Conservation (phyloP, 2,113 vertebrate species). For the Kryptolebias marmoratus region DNA sequence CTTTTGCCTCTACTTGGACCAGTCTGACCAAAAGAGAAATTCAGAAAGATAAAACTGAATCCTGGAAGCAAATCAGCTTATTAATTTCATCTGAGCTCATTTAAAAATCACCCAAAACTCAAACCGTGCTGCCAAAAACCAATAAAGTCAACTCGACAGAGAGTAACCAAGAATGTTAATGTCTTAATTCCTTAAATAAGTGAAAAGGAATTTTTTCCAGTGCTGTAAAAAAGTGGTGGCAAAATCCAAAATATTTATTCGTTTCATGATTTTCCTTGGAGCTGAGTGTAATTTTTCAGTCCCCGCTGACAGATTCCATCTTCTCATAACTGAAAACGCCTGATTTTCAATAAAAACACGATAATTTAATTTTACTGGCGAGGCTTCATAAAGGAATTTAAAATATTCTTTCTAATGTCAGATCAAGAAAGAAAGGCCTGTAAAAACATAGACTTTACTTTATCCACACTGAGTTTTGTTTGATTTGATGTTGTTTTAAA, state of each 20-base stretch:
- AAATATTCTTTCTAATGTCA: background rate
- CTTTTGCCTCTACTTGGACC: slow-evolving; percentile 20
- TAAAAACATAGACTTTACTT: background rate
- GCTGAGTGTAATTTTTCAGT: background rate
- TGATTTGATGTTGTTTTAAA: background rate
- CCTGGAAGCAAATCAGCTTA: background rate
- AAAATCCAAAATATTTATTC: background rate
- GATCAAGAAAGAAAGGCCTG: background rate
- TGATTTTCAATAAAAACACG: background rate
- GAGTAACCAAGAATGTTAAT: background rate
- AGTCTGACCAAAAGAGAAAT: slow-evolving; percentile 5
- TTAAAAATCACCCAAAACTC: background rate
- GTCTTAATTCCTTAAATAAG: slow-evolving; percentile 1
- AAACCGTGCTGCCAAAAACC: background rate
- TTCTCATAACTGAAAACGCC: background rate
- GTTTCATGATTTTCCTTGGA: background rate
- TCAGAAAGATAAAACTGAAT: background rate
- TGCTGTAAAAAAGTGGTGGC: background rate
- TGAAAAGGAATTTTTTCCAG: background rate
- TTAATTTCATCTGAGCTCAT: slow-evolving; percentile 14
- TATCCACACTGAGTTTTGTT: background rate
- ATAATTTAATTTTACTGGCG: background rate
- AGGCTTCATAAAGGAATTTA: background rate
- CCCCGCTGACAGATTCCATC: background rate
- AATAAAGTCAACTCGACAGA: background rate